A percentile compares a stretch with the other conserved stretches of the same genome.
phyloP scores from a whole-genome alignment of 2,113 vertebrate species.

The Erinaceus europaeus region DNA sequence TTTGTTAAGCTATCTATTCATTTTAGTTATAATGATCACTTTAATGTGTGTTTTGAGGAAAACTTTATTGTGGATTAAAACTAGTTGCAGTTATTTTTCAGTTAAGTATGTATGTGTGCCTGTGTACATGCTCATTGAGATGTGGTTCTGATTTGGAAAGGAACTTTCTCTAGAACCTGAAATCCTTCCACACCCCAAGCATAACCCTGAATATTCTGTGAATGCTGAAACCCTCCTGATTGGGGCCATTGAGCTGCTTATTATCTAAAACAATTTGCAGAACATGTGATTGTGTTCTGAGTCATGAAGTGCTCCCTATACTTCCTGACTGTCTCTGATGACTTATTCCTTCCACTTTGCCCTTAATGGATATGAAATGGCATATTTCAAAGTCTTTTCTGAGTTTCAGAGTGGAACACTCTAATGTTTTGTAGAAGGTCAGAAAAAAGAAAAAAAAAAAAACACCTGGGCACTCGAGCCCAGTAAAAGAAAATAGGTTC shows the following conservation, averaged over 20 bases:
- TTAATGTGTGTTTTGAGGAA: neutral
- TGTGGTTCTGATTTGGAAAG: neutral
- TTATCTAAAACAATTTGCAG: slow-evolving; percentile 39
- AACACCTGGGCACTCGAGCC: no score
- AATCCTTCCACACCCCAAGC: neutral
- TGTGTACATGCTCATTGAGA: neutral
- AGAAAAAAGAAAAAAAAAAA: no score
- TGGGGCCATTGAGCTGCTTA: neutral
- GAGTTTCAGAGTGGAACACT: neutral
- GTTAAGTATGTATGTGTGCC: neutral
- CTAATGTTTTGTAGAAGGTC: neutral
- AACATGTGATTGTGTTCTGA: slow-evolving; percentile 38
- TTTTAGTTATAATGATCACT: neutral
- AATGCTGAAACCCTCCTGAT: neutral
- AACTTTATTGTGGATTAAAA: neutral
- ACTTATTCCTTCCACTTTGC: slow-evolving; percentile 43
- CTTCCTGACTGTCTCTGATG: slow-evolving; percentile 29
- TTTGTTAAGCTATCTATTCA: neutral
- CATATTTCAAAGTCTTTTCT: slow-evolving; percentile 11
- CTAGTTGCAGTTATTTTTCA: neutral
- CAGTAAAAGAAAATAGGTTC: neutral
- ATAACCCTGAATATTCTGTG: neutral
- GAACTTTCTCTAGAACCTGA: neutral
- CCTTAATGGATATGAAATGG: slow-evolving; percentile 42
- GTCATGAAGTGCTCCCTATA: neutral